Evolutionary conservation across 2,888 invertebrate species (phyloP), one percentile per base, ranked within the genome.

Genomic region (Cerastis rubricosa): DNA sequence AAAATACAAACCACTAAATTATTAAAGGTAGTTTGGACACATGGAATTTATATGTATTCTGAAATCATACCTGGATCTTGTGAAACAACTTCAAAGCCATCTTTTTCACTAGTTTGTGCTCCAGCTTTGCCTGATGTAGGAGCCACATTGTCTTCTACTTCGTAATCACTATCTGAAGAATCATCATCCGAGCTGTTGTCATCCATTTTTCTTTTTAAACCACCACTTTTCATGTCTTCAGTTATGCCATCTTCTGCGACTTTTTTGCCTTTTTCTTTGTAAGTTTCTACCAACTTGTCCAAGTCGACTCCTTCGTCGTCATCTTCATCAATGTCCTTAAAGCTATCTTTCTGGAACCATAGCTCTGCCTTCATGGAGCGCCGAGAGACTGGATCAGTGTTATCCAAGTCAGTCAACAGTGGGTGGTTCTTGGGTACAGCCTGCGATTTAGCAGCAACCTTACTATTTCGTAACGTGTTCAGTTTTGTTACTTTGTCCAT

Each of bases 241-340:
- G 76, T 65, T 25, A 80, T 78, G 70, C 85, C 86, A 54, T 92
- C 92, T 82, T 94, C 95, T 57, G 89, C 88, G 1, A 96, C 93
- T 87, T 92, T 94, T 86, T 95, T 95, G 0, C 98, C 98, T 95
- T 98, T 98, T 84, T 97, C 97, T 89, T 98, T 98, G 87, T 97
- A 98, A 59, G 97, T 97, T 87, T 97, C 97, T 4, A 98, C 97
- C 95, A 99, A 97, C 91, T 98, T 98, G 90, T 99, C 98, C 84
- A 99, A 97, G 95, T 99, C 99, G 12, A 98, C 97, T 87, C 99
- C 99, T 93, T 99, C 99, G 91, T 99, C 99, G 66, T 98, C 98
- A 76, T 98, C 99, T 80, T 98, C 97, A 85, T 98, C 97, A 40
- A 99, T 94, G 89, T 98, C 97, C 92, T 98, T 98, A 85, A 99